Conservation (phyloP, 2,797 vertebrate genomes). For the Moxostoma hubbsi region DNA sequence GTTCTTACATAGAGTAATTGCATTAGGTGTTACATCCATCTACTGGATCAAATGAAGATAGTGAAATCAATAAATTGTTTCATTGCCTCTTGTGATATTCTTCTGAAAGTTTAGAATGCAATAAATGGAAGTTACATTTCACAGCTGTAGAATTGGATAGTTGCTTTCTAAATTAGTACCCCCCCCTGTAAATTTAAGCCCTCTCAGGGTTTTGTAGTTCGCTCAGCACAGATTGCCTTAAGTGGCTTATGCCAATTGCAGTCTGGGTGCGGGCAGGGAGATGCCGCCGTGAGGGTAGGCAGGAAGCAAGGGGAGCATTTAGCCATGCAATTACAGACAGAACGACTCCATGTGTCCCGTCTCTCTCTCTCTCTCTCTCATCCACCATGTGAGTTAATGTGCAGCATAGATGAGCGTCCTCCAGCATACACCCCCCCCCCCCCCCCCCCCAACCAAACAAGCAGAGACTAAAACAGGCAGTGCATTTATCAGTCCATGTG, state of each 20-base stretch:
- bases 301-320: constrained; percentile 56
- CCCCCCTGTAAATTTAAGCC: constrained; percentile 51
- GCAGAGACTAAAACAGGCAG: constrained; percentile 49
- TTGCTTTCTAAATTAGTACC: constrained; percentile 44
- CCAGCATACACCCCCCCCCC: constrained; percentile 47
- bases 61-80: constrained; percentile 58
- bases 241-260: constrained; percentile 62
- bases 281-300: constrained; percentile 35
- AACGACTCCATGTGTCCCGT: constrained; percentile 49
- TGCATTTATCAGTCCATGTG: constrained; percentile 57
- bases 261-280: constrained; percentile 53
- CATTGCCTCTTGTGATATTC: constrained; percentile 48
- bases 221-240: constrained; percentile 60
- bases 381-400: constrained; percentile 30
- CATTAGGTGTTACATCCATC: constrained; percentile 16
- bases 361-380: constrained; percentile 19
- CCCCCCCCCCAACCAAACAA: constrained; percentile 53
- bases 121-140: constrained; percentile 57
- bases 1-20: constrained; percentile 13
- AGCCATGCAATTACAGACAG: constrained; percentile 59
- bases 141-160: constrained; percentile 57
- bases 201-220: constrained; percentile 59
- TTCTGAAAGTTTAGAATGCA: constrained; percentile 51
- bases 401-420: constrained; percentile 46
- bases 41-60: constrained; percentile 50